Evolutionary conservation across 1,140 invertebrate genomes (phyloP).

Genomic region (Bombus confusus): DNA sequence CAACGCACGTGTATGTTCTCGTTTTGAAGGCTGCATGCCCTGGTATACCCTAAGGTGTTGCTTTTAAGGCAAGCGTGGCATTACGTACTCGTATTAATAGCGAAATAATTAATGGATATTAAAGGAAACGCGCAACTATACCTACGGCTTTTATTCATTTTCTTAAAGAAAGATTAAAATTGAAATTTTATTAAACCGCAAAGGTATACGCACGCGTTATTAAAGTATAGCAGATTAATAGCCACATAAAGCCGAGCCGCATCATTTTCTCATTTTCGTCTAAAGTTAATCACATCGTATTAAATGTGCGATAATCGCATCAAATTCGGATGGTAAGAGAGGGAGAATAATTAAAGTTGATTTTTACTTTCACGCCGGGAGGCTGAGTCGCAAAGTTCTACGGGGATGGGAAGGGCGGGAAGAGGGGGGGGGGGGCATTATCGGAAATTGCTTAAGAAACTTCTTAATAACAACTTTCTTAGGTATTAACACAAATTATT

Average conservation of each 20-base stretch:
- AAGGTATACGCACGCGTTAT: neutral
- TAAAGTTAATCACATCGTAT: neutral
- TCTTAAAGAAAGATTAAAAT: neutral
- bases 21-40: no score
- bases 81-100: neutral
- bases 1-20: no score
- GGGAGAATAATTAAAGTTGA: constrained; percentile 5
- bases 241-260: neutral
- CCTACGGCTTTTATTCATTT: neutral
- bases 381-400: neutral
- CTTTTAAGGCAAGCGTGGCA: no score
- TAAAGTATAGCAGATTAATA: neutral
- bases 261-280: neutral
- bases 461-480: constrained; percentile 13
- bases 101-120: neutral
- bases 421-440: neutral
- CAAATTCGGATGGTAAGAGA: neutral
- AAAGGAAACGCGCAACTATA: neutral
- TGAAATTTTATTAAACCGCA: neutral
- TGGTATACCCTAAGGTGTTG: no score
- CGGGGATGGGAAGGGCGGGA: no score
- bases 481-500: constrained; percentile 22
- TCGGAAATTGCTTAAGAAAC: constrained; percentile 21
- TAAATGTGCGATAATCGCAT: neutral
- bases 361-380: constrained; percentile 2